A percentile compares a stretch with the other conserved stretches of the same genome.
phyloP scores from a whole-genome alignment of 1,140 invertebrate genomes.

The Meloidogyne chitwoodi region DNA sequence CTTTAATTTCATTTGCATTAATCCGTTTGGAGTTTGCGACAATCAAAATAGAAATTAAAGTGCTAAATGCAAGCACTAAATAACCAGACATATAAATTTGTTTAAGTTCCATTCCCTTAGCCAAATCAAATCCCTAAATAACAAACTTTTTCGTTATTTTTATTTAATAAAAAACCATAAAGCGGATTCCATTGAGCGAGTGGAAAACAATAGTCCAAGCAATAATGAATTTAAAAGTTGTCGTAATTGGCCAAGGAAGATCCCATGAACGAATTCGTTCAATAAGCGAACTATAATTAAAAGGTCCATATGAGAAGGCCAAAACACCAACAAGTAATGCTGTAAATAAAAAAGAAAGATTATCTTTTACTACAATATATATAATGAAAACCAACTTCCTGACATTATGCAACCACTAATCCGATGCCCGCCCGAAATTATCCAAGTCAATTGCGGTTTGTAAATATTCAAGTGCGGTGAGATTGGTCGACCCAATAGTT shows the following conservation, averaged over 20 bases:
- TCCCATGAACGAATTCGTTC: slow-evolving; percentile 21
- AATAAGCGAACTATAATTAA: slow-evolving; percentile 50
- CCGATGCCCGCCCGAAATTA: slow-evolving; percentile 54
- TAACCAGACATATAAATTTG: slow-evolving; percentile 46
- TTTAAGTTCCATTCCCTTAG: slow-evolving; percentile 50
- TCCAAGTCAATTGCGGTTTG: slow-evolving; percentile 56
- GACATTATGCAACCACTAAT: slow-evolving; percentile 55
- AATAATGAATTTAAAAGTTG: slow-evolving; percentile 4
- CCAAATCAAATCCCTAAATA: slow-evolving; percentile 51
- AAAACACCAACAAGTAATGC: slow-evolving; percentile 48
- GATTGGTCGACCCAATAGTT: slow-evolving; percentile 39
- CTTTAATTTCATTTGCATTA: not conserved
- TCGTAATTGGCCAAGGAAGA: not conserved
- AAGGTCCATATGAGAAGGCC: slow-evolving; percentile 44
- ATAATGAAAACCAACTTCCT: slow-evolving; percentile 32
- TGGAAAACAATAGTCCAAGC: slow-evolving; percentile 6
- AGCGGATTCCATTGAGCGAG: slow-evolving; percentile 18
- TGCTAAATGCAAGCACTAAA: slow-evolving; percentile 44
- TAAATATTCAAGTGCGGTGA: slow-evolving; percentile 56
- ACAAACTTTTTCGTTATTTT: not conserved
- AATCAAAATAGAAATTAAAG: slow-evolving; percentile 43
- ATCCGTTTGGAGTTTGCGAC: slow-evolving; percentile 41
- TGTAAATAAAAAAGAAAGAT: slow-evolving; percentile 8
- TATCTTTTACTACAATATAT: not conserved
- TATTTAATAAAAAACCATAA: slow-evolving; percentile 21